Conservation (phyloP, 2,888 invertebrate species). For the Stegophylla sp. region DNA sequence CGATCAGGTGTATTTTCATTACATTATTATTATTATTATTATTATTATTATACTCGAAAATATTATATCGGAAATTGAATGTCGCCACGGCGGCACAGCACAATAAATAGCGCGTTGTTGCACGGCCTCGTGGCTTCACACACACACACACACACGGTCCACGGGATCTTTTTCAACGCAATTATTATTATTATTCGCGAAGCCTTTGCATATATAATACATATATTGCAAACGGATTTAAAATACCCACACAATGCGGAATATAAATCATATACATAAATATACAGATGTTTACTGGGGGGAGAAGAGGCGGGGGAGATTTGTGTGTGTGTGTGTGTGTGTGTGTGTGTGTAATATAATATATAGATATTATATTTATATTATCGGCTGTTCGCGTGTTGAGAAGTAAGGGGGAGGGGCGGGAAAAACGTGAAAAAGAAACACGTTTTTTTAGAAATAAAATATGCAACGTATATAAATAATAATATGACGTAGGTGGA, state of each 20-base stretch:
- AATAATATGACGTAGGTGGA: too few relatives aligned
- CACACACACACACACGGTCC: too few relatives aligned
- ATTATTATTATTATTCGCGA: constrained; percentile 54
- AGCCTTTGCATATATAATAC: constrained; percentile 58
- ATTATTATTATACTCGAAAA: constrained; percentile 48
- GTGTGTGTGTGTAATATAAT: too few relatives aligned
- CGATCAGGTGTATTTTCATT: constrained; percentile 50
- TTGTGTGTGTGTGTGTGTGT: too few relatives aligned
- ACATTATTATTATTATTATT: constrained; percentile 30
- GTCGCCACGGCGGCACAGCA: constrained; percentile 36
- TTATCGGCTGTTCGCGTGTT: constrained; percentile 32
- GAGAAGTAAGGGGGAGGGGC: constrained; percentile 8
- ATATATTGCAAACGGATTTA: constrained; percentile 54
- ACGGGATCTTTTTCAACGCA: constrained; percentile 51
- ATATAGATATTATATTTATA: too few relatives aligned
- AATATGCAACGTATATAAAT: background rate
- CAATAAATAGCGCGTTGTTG: too few relatives aligned
- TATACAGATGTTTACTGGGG: constrained; percentile 40
- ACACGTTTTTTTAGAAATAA: constrained; percentile 7
- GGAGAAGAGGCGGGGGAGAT: constrained; percentile 43
- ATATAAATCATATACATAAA: too few relatives aligned
- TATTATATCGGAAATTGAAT: constrained; percentile 54
- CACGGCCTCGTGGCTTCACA: constrained; percentile 42
- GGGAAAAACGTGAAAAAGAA: too few relatives aligned
- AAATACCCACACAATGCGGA: constrained; percentile 35